Evolutionary conservation across 2,797 vertebrate species (phyloP), one percentile per base, ranked within the genome.

Genomic region (Hafferia zeledoni): DNA sequence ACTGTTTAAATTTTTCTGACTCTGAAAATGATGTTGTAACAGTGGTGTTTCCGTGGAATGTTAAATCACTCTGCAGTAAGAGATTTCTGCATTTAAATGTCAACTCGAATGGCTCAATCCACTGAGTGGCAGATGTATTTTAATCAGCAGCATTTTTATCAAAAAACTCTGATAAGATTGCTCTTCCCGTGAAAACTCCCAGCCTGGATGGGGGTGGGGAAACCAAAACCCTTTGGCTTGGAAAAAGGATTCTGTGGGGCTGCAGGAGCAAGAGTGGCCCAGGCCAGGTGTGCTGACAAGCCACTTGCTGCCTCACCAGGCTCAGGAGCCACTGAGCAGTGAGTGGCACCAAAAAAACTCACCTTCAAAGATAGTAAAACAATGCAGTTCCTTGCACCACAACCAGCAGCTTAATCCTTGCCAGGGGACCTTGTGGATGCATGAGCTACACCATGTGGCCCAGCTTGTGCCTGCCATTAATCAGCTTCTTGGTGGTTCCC

Each of bases 261-360:
- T 91, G 14, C 46, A 86, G 64, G 31, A 89, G 3, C 37, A 41
- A 7, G 4, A 12, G 13, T 46, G 25, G 23, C 23, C 13, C 25
- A 44, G 37, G 30, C 11, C 25, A 71, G 23, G 4, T 37, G 23
- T 50, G 35, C 35, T n/a, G 9, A 10, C 35, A 10, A 57, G 33
- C 17, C 2, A 0, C 15, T 53, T 0, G 0, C 35, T 11, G 3
- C 22, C 28, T 72, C 5, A 8, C 24, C 6, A 7, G 24, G 22
- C 4, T 2, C 0, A 0, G 46, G 7, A 71, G 30, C 17, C 2
- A 1, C 13, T 16, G 23, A 52, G 19, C 39, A 57, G 10, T 1
- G 1, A 55, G 12, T 16, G 72, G 0, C 10, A 39, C 12, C 27
- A 28, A 25, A 77, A 60, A 71, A 81, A 6, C 11, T 61, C 15